These are phyloP conservation scores for Potorous gilbertii DNA, from an alignment of 2,797 vertebrate species.

Conservation along the genomic window DNA sequence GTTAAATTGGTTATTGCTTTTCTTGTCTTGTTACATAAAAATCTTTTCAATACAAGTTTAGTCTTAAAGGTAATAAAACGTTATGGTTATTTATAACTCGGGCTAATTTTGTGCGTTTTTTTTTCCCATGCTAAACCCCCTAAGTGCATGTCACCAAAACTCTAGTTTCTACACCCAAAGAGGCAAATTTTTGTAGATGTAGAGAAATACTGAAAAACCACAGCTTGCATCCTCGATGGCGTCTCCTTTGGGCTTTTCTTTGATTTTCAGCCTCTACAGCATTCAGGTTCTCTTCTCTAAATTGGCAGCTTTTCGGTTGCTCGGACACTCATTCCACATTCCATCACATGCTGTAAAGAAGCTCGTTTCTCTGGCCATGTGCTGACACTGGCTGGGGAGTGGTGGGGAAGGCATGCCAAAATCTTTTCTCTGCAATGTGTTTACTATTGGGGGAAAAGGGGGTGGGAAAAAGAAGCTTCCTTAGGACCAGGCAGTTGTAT, in stretches of 20 bases:
- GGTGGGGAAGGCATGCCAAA: constrained; percentile 98
- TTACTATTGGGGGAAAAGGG: constrained; percentile 97
- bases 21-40: constrained; percentile 99
- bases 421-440: constrained; percentile 98
- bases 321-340: constrained; percentile 95
- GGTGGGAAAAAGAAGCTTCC: constrained; percentile 94
- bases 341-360: constrained; percentile 88
- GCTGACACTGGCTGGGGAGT: constrained; percentile 90
- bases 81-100: constrained; percentile 99
- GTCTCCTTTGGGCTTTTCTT: constrained; percentile 81
- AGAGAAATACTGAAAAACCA: constrained; percentile 84
- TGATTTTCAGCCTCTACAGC: constrained; percentile 64
- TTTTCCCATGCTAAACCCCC: constrained; percentile 89
- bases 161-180: constrained; percentile 85
- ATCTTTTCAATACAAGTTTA: constrained; percentile 99
- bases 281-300: constrained; percentile 57
- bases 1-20: constrained; percentile 99
- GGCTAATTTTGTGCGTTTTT: constrained; percentile 99
- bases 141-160: constrained; percentile 88
- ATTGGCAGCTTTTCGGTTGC: constrained; percentile 85
- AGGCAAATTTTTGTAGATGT: constrained; percentile 82
- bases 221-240: constrained; percentile 85
- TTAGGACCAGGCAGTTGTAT: constrained; percentile 97
- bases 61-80: constrained; percentile 99
- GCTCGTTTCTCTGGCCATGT: constrained; percentile 87